Evolutionary conservation across 2,113 vertebrate genomes (phyloP), one percentile per base, ranked within the genome.

Genomic region (Eubucco bourcierii): DNA sequence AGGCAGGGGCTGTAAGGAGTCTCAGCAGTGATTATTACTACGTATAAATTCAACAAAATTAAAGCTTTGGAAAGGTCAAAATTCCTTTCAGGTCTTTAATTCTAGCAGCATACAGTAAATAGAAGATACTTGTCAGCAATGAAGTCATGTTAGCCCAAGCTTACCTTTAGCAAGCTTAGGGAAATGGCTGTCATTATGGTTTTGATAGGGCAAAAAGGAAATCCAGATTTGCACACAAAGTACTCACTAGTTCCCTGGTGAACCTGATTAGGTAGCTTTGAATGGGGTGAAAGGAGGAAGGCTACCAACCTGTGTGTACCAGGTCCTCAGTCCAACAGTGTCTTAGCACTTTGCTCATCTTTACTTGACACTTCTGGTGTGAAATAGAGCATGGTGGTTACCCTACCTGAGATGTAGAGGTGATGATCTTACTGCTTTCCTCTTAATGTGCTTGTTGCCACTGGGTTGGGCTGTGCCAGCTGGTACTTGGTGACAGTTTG

Each of bases 61-160:
- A 96, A 84, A 94, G 94, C 94, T 94, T 79, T 90, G 71, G 73
- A 94, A 90, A 79, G 71, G 74, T 74, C 44, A 76, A 9, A 85
- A 80, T 92, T 92, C 68, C 21, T 85, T 47, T 64, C 52, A 67
- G 63, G 76, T 81, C 91, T 95, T 83, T 96, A 93, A 95, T 94
- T 64, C 87, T 79, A 84, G 68, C 61, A 83, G 79, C 50, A 37
- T 41, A 41, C 37, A 60, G 84, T 75, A 89, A 94, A 82, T 68
- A 46, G 47, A 93, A 93, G 72, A 76, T 86, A 80, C 44, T 71
- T 95, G 87, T 87, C 87, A 92, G 73, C 47, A 84, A 15, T 78
- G 71, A 91, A 80, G 74, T 91, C 58, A 6, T 90, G 88, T 73
- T 88, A 90, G 74, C 37, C 39, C 34, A 47, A 70, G 71, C 80